Conservation (phyloP, 2,888 invertebrate species). For the Hesperia comma region DNA sequence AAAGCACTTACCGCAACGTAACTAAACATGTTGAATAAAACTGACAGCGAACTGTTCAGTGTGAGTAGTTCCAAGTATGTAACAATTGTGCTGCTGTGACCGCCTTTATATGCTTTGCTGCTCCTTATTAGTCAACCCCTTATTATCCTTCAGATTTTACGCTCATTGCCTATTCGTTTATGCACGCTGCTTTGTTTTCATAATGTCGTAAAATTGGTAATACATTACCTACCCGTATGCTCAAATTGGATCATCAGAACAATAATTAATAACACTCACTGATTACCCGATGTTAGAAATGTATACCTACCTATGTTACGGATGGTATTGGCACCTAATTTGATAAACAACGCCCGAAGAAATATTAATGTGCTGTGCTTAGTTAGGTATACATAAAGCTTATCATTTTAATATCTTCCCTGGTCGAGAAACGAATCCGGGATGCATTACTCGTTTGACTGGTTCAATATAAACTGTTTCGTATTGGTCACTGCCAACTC, state of each 20-base stretch:
- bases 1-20: constrained; percentile 66
- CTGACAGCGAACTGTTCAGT: constrained; percentile 50
- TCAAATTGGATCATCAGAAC: constrained; percentile 18
- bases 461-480: too few relatives aligned
- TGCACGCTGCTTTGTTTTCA: constrained; percentile 57
- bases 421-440: too few relatives aligned
- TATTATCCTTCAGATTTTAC: constrained; percentile 67
- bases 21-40: constrained; percentile 61
- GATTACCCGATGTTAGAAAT: too few relatives aligned
- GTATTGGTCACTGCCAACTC: too few relatives aligned
- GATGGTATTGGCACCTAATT: too few relatives aligned
- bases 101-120: constrained; percentile 63
- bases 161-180: constrained; percentile 71
- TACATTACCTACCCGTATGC: constrained; percentile 31
- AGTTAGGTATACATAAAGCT: too few relatives aligned
- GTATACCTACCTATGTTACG: too few relatives aligned
- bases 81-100: constrained; percentile 33
- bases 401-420: too few relatives aligned
- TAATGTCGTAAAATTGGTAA: constrained; percentile 48
- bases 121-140: constrained; percentile 62
- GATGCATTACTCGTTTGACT: too few relatives aligned
- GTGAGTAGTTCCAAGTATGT: constrained; percentile 43
- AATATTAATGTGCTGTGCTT: too few relatives aligned
- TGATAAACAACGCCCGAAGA: too few relatives aligned
- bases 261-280: not conserved